These are phyloP conservation scores for Hippoglossus hippoglossus DNA, from an alignment of 2,797 vertebrate species.

Conservation along the genomic window DNA sequence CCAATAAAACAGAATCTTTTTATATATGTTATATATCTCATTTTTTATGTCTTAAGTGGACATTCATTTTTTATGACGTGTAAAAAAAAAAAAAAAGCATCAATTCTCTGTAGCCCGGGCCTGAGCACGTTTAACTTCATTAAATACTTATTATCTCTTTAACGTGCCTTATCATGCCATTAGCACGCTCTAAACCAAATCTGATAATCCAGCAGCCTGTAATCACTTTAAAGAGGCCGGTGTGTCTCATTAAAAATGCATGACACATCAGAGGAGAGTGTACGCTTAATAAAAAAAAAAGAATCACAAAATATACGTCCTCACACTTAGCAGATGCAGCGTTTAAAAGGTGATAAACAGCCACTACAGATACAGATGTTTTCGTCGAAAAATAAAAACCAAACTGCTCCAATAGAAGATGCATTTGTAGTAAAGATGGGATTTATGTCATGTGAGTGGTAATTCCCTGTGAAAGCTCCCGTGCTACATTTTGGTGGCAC, in stretches of 20 bases:
- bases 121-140: conserved; percentile 66
- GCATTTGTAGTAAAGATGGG: conserved; percentile 35
- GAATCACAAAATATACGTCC: conserved; percentile 25
- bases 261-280: conserved; percentile 44
- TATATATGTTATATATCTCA: conserved; percentile 5
- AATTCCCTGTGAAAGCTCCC: conserved; percentile 66
- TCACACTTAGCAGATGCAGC: conserved; percentile 10
- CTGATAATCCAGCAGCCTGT: conserved; percentile 69
- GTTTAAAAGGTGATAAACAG: conserved; percentile 20
- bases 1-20: conserved; percentile 39
- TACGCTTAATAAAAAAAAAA: conserved; percentile 9
- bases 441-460: conserved; percentile 67
- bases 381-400: background rate
- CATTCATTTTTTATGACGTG: conserved; percentile 43
- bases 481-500: conserved; percentile 44
- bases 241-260: conserved; percentile 66
- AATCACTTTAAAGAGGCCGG: conserved; percentile 67
- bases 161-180: conserved; percentile 76
- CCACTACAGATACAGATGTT: conserved; percentile 1
- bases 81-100: conserved; percentile 56
- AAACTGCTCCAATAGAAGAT: no score
- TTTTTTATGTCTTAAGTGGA: conserved; percentile 34
- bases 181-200: conserved; percentile 71
- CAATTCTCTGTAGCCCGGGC: conserved; percentile 33
- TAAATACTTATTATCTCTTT: conserved; percentile 75